A percentile compares a stretch with the other conserved stretches of the same genome.
phyloP scores from a whole-genome alignment of 2,113 vertebrate species.

The Epinephelus lanceolatus region DNA sequence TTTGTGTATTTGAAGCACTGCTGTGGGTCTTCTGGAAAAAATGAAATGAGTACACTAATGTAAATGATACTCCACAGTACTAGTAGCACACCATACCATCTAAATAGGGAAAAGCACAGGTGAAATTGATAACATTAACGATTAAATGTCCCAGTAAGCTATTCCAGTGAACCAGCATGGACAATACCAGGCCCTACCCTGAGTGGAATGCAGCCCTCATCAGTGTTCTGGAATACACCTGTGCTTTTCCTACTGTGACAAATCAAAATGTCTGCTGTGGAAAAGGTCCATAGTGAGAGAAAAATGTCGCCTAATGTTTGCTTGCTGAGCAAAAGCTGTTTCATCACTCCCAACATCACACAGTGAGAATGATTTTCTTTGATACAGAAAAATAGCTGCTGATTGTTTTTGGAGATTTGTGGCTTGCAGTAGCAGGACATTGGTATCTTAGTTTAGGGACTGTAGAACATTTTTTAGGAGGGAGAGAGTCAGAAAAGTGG shows the following conservation, averaged over 20 bases:
- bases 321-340: not conserved
- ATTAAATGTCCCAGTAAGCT: no score
- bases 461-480: not conserved
- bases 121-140: no score
- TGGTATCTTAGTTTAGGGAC: not conserved
- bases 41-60: not conserved
- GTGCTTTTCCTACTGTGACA: no score
- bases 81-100: not conserved
- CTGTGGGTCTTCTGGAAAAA: not conserved
- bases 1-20: not conserved
- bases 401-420: not conserved
- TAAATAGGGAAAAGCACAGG: not conserved
- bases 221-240: no score
- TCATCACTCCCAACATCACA: not conserved
- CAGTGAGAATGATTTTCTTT: not conserved
- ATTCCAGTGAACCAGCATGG: no score
- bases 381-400: not conserved
- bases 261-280: no score
- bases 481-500: not conserved
- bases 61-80: not conserved
- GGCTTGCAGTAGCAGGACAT: not conserved
- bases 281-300: no score
- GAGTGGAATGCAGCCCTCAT: not conserved
- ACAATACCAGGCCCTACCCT: no score
- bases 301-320: not conserved